These are phyloP conservation scores for Tyto alba DNA, from an alignment of 2,113 vertebrate genomes.

Conservation along the genomic window DNA sequence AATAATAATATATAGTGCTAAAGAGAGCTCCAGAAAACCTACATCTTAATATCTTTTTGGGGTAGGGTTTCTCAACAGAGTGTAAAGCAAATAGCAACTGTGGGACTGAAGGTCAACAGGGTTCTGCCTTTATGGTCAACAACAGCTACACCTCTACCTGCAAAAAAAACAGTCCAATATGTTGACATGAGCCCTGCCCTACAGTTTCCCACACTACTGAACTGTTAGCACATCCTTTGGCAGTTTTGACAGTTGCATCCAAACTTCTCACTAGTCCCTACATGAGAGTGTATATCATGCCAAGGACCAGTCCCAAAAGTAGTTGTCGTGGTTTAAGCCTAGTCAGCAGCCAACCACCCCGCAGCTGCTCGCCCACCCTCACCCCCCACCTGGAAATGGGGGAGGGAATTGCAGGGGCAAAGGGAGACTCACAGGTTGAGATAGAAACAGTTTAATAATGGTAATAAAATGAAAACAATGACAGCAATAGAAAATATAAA, in stretches of 20 bases:
- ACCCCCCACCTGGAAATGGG: too few species aligned
- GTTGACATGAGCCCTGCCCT: background rate
- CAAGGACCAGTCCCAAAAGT: background rate
- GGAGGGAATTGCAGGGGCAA: too few species aligned
- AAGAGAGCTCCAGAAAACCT: background rate
- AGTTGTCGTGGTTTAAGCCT: too few species aligned
- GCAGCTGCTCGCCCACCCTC: too few species aligned
- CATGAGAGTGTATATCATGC: fast-evolving
- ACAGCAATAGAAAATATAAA: too few species aligned
- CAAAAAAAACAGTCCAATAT: background rate
- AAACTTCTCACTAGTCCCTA: fast-evolving
- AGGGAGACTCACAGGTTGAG: too few species aligned
- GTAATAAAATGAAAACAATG: too few species aligned
- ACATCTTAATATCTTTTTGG: background rate
- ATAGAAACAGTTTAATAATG: too few species aligned
- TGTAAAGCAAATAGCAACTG: background rate
- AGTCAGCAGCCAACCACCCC: too few species aligned
- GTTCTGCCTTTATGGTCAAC: background rate
- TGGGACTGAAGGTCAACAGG: background rate
- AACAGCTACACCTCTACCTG: background rate
- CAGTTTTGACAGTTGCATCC: background rate
- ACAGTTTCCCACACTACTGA: background rate
- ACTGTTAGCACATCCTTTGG: fast-evolving
- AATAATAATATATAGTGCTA: background rate
- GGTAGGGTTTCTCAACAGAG: background rate